Base-by-base conservation (phyloP, 2,888 invertebrate genomes). In the Drosophila aldrichi region DNA sequence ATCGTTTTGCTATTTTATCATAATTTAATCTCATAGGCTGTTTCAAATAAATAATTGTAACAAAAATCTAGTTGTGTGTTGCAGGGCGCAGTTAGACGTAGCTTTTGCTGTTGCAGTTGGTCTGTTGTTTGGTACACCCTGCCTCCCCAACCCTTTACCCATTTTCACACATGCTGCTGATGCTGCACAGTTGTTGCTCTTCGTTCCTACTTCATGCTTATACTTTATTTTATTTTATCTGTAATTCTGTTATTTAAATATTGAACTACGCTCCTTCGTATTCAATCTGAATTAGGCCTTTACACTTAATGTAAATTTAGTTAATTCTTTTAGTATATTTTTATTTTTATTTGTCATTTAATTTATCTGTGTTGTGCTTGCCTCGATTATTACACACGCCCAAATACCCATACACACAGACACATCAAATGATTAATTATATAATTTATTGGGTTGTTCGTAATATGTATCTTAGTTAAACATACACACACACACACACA, bases 391-490 rank as follows among this genome's bases (percentile, higher is more conserved):
- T 38, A 46, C 32, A 60, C 43, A 43, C 36, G 55, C 57, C 16
- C 48, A 20, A 59, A 10, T 48, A 56, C 44, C 29, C 18, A 52
- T 10, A 46, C 43, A 52, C 20, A 60, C 38, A 74, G n/a, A 54
- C 22, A 48, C 1, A 72, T 65, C 57, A 77, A 48, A 70, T 51
- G 14, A 51, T 65, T 18, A 29, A 62, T 48, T 40, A 34, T 56
- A 46, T 70, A 41, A 69, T 64, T 74, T 65, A 65, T 77, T 67
- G 43, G 41, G 58, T 67, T 66, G 67, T 46, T 49, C 38, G 40
- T 63, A 62, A 57, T 43, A 56, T 49, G n/a, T 57, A 63, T 34
- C 25, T 70, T 65, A 79, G 55, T 44, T 40, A 38, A 63, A 63
- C 10, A 52, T 14, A 70, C 32, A 66, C n/a, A 70, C 29, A 41